Base-by-base conservation (phyloP, 2,797 vertebrate species). In the Sebastes steindachneri region DNA sequence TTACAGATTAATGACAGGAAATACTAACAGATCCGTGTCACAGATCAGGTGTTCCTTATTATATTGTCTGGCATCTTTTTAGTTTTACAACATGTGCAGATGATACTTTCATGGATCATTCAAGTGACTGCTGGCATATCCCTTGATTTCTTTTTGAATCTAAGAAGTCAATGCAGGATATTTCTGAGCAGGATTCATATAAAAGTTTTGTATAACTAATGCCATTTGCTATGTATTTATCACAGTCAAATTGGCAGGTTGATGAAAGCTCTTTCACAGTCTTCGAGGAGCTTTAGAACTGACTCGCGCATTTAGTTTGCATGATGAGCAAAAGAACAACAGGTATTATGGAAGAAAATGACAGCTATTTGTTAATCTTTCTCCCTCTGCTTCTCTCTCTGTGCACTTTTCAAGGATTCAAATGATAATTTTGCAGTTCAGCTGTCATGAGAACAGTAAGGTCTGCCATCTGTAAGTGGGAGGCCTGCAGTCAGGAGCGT, bases 391-490 rank as follows among this genome's bases (percentile, higher is more conserved):
- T 63, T 9, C 29, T 66, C 15, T 73, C 31, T 76, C 45, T 59
- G 41, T 72, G 48, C 83, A 73, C 77, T 63, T 84, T 80, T 63
- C 77, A 77, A 79, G 41, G 79, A 83, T 85, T 82, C 28, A 82
- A 68, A 77, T 85, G 64, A 75, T 82, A 55, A 88, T 86, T 89
- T 65, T 73, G 62, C 51, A 68, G 63, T 77, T 90, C 25, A 41
- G 53, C 87, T 83, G 63, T 80, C 62, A 41, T 74, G 83, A 82
- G 79, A 77, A 77, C 41, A 79, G 75, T 82, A 68, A 80, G 68
- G 86, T 88, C 77, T 85, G 73, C 83, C 83, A 64, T 83, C 68
- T 88, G 76, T 85, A 86, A 87, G 86, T 86, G 84, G 80, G 84
- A 87, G 75, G 80, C 68, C 82, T 85, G 77, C 68, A 84, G 74